Evolutionary conservation across 2,888 invertebrate genomes (phyloP).

Genomic region (Poecilus cupreus): DNA sequence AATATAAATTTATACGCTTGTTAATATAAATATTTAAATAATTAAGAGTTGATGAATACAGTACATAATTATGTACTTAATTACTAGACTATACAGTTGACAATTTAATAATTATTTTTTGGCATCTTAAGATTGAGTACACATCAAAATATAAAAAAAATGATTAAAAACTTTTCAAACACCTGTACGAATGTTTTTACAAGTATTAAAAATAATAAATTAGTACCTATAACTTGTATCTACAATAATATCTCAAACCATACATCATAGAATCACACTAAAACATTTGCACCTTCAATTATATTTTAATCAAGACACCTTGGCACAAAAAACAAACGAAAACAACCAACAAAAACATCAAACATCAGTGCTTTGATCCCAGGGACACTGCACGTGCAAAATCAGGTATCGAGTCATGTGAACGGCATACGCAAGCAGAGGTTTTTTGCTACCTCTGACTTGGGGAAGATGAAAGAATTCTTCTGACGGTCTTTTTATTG

Average conservation of each 20-base stretch:
- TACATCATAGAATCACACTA: background rate
- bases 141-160: background rate
- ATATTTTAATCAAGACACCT: constrained; percentile 8
- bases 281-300: background rate
- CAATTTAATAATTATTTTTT: constrained; percentile 28
- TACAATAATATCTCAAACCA: background rate
- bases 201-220: background rate
- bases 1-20: constrained; percentile 3
- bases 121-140: too few species aligned
- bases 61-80: constrained; percentile 1
- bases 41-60: constrained; percentile 11
- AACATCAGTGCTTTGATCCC: background rate
- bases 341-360: background rate
- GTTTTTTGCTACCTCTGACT: constrained; percentile 11
- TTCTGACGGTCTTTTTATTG: constrained; percentile 17
- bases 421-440: background rate
- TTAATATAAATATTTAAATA: background rate
- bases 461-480: constrained; percentile 3
- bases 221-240: background rate
- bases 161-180: constrained; percentile 1
- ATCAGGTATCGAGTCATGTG: constrained; percentile 10
- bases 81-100: background rate
- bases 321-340: background rate
- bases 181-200: background rate
- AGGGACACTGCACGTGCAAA: constrained; percentile 18